Base-by-base conservation (phyloP, 1,140 invertebrate species). In the Catajapyx aquilonaris region DNA sequence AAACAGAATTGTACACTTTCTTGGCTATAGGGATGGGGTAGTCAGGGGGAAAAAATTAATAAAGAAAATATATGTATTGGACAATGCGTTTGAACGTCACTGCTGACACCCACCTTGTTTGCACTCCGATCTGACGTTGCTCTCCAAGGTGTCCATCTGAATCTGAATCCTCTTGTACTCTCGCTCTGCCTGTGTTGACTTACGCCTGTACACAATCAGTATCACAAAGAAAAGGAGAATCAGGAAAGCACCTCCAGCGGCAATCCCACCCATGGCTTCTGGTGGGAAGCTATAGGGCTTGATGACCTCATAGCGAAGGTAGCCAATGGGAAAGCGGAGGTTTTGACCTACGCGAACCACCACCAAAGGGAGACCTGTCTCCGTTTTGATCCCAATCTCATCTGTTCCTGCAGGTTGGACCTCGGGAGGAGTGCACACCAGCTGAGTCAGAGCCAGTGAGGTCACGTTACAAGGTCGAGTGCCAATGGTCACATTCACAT, bases 101-200 rank as follows among this genome's bases (percentile, higher is more conserved):
- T n/a, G n/a, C 20, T 19, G 15, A 19, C 20, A 38, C 40, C 52
- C 53, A 76, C 73, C 70, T 64, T 93, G 80, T 61, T 96, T 95
- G 54, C 93, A 97, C 57, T 97, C 94, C 46, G 88, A 81, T 34
- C 93, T 68, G 0, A 98, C 91, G 56, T 94, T 95, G 51, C 86
- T 93, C 56, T 98, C 93, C 31, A 97, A 61, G n/a, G 88, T 95
- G 47, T 97, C 93, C 83, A 98, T 94, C 60, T 98, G 91, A 47
- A 96, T 88, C 59, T 97, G 91, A 54, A 98, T 94, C 20, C 91
- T 71, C 56, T 91, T 93, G 56, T 94, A 95, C 54, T 94, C 88
- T 28, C 88, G 60, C 56, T 95, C 87, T 1, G 88, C 87, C 58
- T 93, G 84, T 2, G 86, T 93, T 33, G 81, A 90, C 59, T 91